Conservation (phyloP, 2,797 vertebrate genomes). For the Phataginus tetradactyla region DNA sequence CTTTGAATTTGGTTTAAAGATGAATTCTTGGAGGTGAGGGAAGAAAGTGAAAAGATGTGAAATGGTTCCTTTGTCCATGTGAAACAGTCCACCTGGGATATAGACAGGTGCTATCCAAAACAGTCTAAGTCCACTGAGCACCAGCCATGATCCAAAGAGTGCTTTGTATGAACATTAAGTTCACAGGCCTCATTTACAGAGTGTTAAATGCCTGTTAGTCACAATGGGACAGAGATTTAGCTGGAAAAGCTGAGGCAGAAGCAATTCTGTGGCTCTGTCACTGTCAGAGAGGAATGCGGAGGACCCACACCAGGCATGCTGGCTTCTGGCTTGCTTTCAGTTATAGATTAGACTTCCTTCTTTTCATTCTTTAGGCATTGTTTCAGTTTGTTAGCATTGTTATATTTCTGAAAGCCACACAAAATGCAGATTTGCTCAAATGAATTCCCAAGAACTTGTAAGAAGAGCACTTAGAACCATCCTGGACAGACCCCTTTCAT, state of each 20-base stretch:
- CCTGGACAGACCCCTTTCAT: background rate
- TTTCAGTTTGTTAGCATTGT: slow-evolving; percentile 32
- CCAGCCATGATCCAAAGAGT: background rate
- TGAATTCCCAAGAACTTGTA: background rate
- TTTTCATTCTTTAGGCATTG: slow-evolving; percentile 42
- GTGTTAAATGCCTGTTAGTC: background rate
- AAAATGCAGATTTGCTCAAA: slow-evolving; percentile 33
- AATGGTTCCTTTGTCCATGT: background rate
- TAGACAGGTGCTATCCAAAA: background rate
- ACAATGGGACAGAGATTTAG: background rate
- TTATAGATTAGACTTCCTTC: background rate
- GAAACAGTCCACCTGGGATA: background rate
- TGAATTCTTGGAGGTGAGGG: background rate
- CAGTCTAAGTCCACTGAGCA: background rate
- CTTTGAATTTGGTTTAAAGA: background rate
- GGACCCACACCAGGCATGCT: background rate
- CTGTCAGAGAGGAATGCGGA: background rate
- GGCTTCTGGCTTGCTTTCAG: background rate
- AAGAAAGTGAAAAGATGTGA: background rate
- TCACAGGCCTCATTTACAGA: background rate
- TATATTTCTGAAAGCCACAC: background rate
- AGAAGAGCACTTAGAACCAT: background rate
- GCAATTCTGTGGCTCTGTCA: background rate
- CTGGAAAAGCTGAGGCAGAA: background rate
- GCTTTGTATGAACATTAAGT: background rate